A percentile compares a stretch with the other conserved stretches of the same genome.
phyloP scores from a whole-genome alignment of 2,797 vertebrate genomes.

The Parauchenoglanis punctatus region DNA sequence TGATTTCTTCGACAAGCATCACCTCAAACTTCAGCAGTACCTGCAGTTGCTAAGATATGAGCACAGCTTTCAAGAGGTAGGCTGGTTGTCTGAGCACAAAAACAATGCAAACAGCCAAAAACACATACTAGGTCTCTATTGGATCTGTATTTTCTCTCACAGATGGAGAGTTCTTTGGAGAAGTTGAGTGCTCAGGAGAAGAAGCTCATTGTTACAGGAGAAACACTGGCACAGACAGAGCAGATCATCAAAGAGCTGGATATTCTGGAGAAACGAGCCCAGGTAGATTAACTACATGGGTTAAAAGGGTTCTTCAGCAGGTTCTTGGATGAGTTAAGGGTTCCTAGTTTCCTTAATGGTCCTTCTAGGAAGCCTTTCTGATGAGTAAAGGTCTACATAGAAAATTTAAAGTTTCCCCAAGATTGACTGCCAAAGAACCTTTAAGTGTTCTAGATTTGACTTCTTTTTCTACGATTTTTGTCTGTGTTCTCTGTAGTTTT shows the following conservation, averaged over 20 bases:
- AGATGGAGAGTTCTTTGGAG: slow-evolving; percentile 85
- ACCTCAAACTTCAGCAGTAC: slow-evolving; percentile 94
- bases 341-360: not conserved
- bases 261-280: slow-evolving; percentile 78
- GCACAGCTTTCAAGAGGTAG: slow-evolving; percentile 90
- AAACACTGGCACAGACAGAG: slow-evolving; percentile 79
- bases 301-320: not conserved
- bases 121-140: not conserved
- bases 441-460: not conserved
- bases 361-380: not conserved
- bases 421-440: not conserved
- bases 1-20: slow-evolving; percentile 97
- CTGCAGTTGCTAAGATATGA: slow-evolving; percentile 91
- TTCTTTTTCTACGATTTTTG: not conserved
- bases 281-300: slow-evolving; percentile 65
- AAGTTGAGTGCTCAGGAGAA: slow-evolving; percentile 81
- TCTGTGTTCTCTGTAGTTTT: not conserved
- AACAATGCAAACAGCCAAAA: not conserved
- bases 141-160: slow-evolving; percentile 19
- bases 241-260: slow-evolving; percentile 83
- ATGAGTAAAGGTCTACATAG: not conserved
- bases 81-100: slow-evolving; percentile 6
- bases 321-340: not conserved
- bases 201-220: slow-evolving; percentile 74
- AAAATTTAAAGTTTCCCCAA: not conserved